phyloP scores from a whole-genome alignment of 1,140 invertebrate species.

The Brachionus koreanus region DNA sequence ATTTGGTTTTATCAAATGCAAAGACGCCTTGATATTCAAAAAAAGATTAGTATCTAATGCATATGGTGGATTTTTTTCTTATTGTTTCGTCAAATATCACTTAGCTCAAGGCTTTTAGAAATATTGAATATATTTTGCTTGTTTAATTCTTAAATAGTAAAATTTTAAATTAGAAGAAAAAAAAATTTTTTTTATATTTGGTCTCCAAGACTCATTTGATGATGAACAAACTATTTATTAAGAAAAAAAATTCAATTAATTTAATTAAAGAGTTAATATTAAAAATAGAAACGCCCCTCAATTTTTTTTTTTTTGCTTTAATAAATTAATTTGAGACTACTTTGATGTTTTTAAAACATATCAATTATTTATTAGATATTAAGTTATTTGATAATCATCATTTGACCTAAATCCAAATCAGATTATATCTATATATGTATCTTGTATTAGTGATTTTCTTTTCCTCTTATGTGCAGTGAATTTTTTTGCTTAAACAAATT shows the following conservation, averaged over 20 bases:
- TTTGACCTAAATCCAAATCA: not conserved
- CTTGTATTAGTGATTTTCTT: not conserved
- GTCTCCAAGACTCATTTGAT: no score
- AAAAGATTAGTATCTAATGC: not conserved
- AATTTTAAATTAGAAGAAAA: no score
- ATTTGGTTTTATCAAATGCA: not conserved
- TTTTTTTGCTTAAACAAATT: not conserved
- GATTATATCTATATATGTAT: not conserved
- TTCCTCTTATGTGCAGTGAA: not conserved
- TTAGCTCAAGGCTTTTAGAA: not conserved
- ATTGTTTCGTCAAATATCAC: not conserved
- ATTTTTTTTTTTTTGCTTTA: not conserved
- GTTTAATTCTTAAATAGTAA: no score
- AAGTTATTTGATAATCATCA: not conserved
- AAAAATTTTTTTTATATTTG: no score
- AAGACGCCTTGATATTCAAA: not conserved
- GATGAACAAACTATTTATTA: no score
- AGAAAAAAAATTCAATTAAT: no score
- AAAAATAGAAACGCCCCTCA: no score
- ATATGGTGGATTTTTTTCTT: not conserved
- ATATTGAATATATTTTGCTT: no score
- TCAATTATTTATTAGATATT: constrained; percentile 1
- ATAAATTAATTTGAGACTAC: not conserved
- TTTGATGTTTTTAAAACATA: not conserved
- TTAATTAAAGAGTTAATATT: no score